Conservation (phyloP, 2,888 invertebrate species). For the Adineta ricciae region DNA sequence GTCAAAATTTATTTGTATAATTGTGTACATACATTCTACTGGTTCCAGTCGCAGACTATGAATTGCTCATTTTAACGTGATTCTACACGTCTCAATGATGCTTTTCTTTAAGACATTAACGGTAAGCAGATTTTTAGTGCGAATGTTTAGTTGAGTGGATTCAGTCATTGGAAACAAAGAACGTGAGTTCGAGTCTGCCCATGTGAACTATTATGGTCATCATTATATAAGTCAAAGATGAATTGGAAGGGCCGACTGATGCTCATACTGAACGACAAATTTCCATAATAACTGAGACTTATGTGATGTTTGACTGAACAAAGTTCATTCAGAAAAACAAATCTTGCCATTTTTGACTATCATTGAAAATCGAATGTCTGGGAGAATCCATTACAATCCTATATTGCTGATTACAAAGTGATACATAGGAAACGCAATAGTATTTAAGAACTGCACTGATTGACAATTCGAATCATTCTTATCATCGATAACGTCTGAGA, state of each 20-base stretch:
- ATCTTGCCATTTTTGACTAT: no score
- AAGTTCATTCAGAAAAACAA: not conserved
- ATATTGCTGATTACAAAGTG: no score
- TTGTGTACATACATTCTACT: not conserved
- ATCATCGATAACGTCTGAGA: no score
- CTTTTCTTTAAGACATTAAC: not conserved
- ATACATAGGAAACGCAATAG: no score
- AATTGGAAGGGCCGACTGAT: conserved; percentile 5
- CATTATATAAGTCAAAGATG: not conserved
- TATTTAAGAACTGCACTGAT: no score
- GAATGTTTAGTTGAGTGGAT: not conserved
- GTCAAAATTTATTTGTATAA: conserved; percentile 4
- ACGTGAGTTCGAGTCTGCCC: not conserved
- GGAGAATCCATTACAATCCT: no score
- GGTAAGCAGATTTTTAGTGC: not conserved
- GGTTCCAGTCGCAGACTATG: not conserved
- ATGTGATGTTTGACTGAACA: not conserved
- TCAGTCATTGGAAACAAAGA: not conserved
- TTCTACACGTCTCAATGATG: not conserved
- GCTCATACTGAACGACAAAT: not conserved
- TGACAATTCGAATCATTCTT: no score
- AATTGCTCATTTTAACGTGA: not conserved
- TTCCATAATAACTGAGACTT: not conserved
- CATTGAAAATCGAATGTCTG: no score
- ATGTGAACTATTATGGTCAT: not conserved